Percentiles rank a stretch among this genome's conserved stretches.
Conservation (phyloP, 2,797 vertebrate genomes). For the Anabas testudineus region DNA sequence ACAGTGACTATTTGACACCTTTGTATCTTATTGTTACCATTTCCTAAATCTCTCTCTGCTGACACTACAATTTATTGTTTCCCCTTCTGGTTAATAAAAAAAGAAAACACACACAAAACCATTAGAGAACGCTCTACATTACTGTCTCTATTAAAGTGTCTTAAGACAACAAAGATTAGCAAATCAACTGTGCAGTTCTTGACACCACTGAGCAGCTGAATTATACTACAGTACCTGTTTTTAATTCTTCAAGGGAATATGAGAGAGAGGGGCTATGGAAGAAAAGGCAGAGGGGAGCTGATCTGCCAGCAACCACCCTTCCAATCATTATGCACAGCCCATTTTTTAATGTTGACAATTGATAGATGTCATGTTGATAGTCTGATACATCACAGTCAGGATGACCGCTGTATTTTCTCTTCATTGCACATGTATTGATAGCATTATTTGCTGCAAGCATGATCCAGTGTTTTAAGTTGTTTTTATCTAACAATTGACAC, state of each 20-base stretch:
- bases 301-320: too few relatives aligned
- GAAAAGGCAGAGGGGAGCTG: neutral
- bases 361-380: too few relatives aligned
- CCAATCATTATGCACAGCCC: too few relatives aligned
- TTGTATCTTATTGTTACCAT: neutral
- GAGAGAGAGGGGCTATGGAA: neutral
- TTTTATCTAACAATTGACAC: too few relatives aligned
- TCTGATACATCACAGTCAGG: too few relatives aligned
- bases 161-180: neutral
- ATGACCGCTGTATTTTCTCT: too few relatives aligned
- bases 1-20: constrained; percentile 2
- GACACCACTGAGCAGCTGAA: neutral
- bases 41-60: neutral
- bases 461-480: too few relatives aligned
- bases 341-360: too few relatives aligned
- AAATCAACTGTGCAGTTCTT: neutral
- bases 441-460: too few relatives aligned
- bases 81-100: neutral
- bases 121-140: neutral
- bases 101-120: neutral
- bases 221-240: neutral
- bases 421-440: too few relatives aligned
- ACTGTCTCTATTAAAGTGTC: neutral
- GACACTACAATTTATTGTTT: neutral
- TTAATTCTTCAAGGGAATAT: constrained; percentile 4